Base-by-base conservation (phyloP, 2,797 vertebrate genomes). In the Megaceryle alcyon region DNA sequence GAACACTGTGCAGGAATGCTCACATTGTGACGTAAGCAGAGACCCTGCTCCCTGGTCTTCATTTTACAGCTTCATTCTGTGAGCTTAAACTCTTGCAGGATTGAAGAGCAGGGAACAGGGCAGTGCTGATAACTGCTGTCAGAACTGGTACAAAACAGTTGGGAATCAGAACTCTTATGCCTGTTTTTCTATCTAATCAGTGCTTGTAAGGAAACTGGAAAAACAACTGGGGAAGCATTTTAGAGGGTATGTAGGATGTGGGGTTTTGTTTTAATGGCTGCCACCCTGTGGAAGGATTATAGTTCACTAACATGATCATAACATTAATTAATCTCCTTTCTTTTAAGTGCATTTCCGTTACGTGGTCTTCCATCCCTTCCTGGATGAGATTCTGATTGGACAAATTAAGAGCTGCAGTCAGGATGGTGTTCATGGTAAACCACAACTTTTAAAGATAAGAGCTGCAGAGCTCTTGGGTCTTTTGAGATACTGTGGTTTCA, bases 321-420 rank as follows among this genome's bases (percentile, higher is more conserved):
- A 87, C 39, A 7, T 46, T 35, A 66, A 79, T 26, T 28, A 21
- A 19, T 86, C 48, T 64, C 9, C 61, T 92, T 90, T 73, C 23
- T 68, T 92, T 85, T 23, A 96, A 99, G 99, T 99, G 87, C 98
- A 99, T 95, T 99, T 99, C 94, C 98, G 99, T 63, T 99, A 99
- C 0, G 99, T 99, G 65, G 99, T 99, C 43, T 99, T 99, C 95
- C 99, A 99, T 82, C 99, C 99, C 0, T 99, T 99, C 96, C 98
- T 99, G 92, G 99, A 99, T 3, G 99, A 99, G 98, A 99, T 99
- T 86, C 98, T 99, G 86, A 97, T 99, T 2, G 99, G 99, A 39
- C 99, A 99, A 96, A 99, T 99, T 91, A 99, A 99, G 97, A 99
- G 99, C 97, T 99, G 99, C 98, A 99, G 99, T 88, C 99, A 99